A percentile compares a stretch with the other conserved stretches of the same genome.
Conservation (phyloP, 92 coral and sea anemone genomes). For the Ricordea florida region DNA sequence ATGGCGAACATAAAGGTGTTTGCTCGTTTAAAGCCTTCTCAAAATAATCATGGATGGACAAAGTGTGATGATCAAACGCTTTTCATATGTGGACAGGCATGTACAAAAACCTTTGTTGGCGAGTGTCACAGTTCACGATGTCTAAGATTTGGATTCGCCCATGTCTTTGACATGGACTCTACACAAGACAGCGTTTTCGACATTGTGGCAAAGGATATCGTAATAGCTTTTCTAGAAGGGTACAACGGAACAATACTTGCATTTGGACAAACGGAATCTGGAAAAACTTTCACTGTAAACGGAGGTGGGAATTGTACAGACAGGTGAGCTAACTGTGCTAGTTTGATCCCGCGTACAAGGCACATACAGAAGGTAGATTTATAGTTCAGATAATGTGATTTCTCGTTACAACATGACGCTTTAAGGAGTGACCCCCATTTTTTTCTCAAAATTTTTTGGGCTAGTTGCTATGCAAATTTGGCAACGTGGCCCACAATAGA, state of each 20-base stretch:
- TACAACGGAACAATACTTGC: constrained; percentile 75
- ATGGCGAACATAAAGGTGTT: constrained; percentile 78
- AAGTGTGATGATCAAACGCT: constrained; percentile 35
- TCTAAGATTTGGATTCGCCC: constrained; percentile 12
- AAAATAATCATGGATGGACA: constrained; percentile 22
- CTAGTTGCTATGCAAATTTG: too few relatives aligned
- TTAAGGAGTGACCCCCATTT: too few relatives aligned
- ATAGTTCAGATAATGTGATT: too few relatives aligned
- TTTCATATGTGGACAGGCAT: constrained; percentile 13
- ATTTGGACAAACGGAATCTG: constrained; percentile 70
- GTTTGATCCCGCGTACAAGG: too few relatives aligned
- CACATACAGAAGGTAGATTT: too few relatives aligned
- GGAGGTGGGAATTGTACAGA: constrained; percentile 52
- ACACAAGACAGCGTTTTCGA: constrained; percentile 53
- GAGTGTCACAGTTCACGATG: neutral
- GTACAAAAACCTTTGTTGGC: neutral
- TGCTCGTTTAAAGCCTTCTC: constrained; percentile 58
- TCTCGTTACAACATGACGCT: too few relatives aligned
- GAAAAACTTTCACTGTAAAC: constrained; percentile 68
- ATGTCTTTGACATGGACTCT: constrained; percentile 38
- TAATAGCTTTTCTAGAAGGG: constrained; percentile 51
- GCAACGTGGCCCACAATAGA: too few relatives aligned
- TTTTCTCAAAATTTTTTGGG: too few relatives aligned
- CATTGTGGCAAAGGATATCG: constrained; percentile 47
- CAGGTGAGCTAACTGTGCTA: too few relatives aligned